A percentile compares a stretch with the other conserved stretches of the same genome.
phyloP scores from a whole-genome alignment of 2,113 vertebrate genomes.

The Camelus bactrianus region DNA sequence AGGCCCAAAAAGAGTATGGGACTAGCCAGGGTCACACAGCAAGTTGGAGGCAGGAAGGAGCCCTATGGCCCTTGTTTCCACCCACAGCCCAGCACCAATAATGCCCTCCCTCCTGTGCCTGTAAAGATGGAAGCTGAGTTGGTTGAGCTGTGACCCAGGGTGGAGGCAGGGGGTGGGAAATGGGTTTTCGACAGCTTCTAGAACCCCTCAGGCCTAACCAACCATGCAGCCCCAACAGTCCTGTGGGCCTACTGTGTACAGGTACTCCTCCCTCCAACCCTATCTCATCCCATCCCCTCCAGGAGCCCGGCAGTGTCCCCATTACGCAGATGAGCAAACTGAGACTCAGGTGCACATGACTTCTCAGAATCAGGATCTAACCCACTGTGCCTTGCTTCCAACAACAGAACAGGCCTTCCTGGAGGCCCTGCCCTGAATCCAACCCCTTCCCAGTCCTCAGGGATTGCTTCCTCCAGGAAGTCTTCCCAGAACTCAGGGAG shows the following conservation, averaged over 20 bases:
- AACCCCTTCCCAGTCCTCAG: neutral
- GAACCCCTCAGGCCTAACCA: neutral
- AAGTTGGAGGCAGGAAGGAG: neutral
- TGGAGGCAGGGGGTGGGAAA: neutral
- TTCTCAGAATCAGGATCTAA: neutral
- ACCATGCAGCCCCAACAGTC: neutral
- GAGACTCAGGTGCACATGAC: neutral
- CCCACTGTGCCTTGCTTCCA: neutral
- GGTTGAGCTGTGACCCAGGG: neutral
- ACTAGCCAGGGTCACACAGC: neutral
- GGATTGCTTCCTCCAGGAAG: neutral
- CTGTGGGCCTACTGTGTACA: neutral
- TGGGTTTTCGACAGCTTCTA: neutral
- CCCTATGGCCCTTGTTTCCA: neutral
- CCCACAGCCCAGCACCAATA: neutral
- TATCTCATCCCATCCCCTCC: neutral
- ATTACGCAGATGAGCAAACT: slow-evolving; percentile 2
- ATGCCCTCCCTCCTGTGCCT: neutral
- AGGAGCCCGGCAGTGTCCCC: neutral
- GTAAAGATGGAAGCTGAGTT: rapidly evolving
- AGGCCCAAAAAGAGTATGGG: neutral
- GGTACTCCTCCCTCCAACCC: neutral
- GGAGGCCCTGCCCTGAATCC: neutral
- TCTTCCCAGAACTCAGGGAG: neutral
- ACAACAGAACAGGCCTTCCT: neutral